Percentiles rank a stretch among this genome's conserved stretches.
These are phyloP conservation scores for Schlechtendalia chinensis DNA, from an alignment of 1,140 invertebrate species.

Conservation along the genomic window DNA sequence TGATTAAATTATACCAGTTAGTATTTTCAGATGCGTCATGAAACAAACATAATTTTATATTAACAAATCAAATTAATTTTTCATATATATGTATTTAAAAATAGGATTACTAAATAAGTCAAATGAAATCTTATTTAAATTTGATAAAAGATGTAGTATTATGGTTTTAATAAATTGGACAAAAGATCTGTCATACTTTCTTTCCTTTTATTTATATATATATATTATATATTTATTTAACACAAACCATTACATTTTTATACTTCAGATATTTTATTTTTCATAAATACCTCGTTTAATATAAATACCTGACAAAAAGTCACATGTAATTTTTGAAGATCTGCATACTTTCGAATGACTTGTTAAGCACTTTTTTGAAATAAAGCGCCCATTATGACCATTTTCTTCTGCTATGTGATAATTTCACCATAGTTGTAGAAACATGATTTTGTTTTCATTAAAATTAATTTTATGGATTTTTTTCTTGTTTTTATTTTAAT, in stretches of 20 bases:
- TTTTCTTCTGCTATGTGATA: constrained; percentile 45
- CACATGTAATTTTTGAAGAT: constrained; percentile 47
- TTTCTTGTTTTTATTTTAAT: constrained; percentile 30
- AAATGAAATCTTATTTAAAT: too few species aligned
- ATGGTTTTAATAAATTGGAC: not conserved
- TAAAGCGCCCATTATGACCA: constrained; percentile 38
- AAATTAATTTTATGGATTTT: constrained; percentile 31
- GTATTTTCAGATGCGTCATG: not conserved
- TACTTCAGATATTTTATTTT: constrained; percentile 44
- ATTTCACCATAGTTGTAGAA: constrained; percentile 40
- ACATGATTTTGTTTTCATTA: constrained; percentile 37
- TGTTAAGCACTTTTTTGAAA: constrained; percentile 24
- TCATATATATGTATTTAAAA: not conserved
- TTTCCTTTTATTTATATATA: not conserved
- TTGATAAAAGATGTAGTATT: not conserved
- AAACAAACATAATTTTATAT: constrained; percentile 4
- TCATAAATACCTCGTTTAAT: constrained; percentile 48
- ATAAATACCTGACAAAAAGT: constrained; percentile 49
- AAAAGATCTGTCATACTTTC: not conserved
- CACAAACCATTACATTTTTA: constrained; percentile 3
- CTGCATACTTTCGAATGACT: constrained; percentile 28
- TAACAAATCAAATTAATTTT: not conserved
- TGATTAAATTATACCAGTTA: not conserved
- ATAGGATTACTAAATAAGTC: too few species aligned
- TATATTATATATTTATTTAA: not conserved